Base-by-base conservation (phyloP, 2,113 vertebrate genomes). In the Boleophthalmus pectinirostris region DNA sequence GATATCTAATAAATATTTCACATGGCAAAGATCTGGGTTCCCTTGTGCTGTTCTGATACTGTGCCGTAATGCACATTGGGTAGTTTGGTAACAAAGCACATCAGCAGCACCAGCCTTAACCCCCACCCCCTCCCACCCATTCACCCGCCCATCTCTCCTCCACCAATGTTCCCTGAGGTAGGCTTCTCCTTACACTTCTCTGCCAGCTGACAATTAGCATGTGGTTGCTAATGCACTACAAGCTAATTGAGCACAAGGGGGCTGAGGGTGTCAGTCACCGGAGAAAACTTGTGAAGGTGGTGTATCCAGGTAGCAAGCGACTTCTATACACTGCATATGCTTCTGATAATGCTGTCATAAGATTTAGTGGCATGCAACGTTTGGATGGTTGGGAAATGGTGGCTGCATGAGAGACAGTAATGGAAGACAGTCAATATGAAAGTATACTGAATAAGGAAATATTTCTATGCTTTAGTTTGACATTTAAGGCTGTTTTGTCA, bases 161-260 rank as follows among this genome's bases (percentile, higher is more conserved):
- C 51, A 14, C 53, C 66, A 29, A 45, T 64, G 0, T 63, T 89
- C 89, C 85, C 88, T 60, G 67, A 85, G 88, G 86, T 81, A 84
- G 87, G 80, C 77, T 72, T 85, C 80, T 81, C 83, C 85, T 84
- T 84, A 78, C 82, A 80, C 84, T 88, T 76, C 85, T 88, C 75
- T 79, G 80, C 86, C 88, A 85, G 83, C 80, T 88, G 90, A 91
- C 87, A 91, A 90, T 90, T 90, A 91, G 83, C 87, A 86, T 88
- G 82, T 25, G 68, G 75, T 80, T 61, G 75, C 86, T 91, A 90
- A 89, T 88, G 87, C 83, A 82, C 87, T 83, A 80, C 75, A 38
- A 86, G 80, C 82, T 91, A 89, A 90, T 90, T 90, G 90, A 85
- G 81, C 90, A 90, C 90, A 84, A 76, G 87, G 90, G 88, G 85